phyloP scores from a whole-genome alignment of 2,113 vertebrate genomes.

The Cairina moschata region DNA sequence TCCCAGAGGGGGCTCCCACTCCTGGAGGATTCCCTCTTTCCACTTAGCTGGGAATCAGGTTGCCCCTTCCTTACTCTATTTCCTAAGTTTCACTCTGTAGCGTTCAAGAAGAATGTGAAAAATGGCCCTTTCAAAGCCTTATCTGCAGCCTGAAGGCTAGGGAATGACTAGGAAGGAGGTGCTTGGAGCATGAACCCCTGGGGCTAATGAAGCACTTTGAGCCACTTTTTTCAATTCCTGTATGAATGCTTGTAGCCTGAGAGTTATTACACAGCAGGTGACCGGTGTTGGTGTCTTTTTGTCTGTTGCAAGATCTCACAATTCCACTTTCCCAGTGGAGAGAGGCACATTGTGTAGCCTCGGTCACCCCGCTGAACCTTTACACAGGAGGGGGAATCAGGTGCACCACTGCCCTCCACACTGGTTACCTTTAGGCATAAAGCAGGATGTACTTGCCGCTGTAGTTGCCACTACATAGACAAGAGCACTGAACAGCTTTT shows the following conservation, averaged over 20 bases:
- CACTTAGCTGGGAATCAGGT: not conserved
- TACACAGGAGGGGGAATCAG: not conserved
- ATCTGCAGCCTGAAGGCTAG: not conserved
- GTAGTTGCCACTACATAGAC: not conserved
- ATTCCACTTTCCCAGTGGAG: not conserved
- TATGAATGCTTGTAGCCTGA: not conserved
- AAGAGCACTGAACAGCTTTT: not conserved
- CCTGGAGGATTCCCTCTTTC: not conserved
- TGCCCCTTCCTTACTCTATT: not conserved
- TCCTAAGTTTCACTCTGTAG: not conserved
- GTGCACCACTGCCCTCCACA: not conserved
- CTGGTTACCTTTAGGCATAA: not conserved
- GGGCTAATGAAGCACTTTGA: not conserved
- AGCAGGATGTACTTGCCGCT: too few species aligned
- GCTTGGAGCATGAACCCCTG: not conserved
- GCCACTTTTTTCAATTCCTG: not conserved
- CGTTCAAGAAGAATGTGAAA: not conserved
- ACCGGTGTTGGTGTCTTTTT: not conserved
- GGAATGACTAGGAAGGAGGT: not conserved
- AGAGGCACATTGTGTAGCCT: not conserved
- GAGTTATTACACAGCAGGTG: not conserved
- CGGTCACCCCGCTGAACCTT: not conserved
- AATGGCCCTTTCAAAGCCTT: not conserved
- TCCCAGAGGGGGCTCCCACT: not conserved
- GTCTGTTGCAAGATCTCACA: not conserved